Conservation (phyloP, 1,140 invertebrate genomes). For the Pemphigus obesinymphae region DNA sequence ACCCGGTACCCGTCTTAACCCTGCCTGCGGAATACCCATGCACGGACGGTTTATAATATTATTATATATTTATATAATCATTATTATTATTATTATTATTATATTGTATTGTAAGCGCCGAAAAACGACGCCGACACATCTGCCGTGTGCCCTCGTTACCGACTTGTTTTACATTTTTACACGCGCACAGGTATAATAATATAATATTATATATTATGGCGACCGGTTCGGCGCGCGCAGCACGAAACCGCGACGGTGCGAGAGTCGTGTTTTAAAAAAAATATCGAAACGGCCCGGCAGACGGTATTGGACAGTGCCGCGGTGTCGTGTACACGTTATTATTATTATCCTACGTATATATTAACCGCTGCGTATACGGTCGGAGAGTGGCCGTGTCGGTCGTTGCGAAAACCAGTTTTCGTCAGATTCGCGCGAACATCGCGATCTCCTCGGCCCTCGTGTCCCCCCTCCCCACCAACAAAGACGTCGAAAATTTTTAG, state of each 20-base stretch:
- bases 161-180: not conserved
- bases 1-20: not conserved
- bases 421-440: not conserved
- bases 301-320: too few relatives aligned
- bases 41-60: not conserved
- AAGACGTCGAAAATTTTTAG: too few relatives aligned
- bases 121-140: not conserved
- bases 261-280: too few relatives aligned
- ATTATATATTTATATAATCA: not conserved
- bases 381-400: not conserved
- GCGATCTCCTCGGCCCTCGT: not conserved
- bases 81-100: not conserved
- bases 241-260: not conserved
- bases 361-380: not conserved
- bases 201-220: not conserved
- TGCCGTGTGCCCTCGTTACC: not conserved
- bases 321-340: too few relatives aligned
- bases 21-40: not conserved
- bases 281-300: too few relatives aligned
- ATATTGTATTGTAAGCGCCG: not conserved
- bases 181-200: not conserved
- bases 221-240: not conserved
- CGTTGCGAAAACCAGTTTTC: conserved; percentile 6
- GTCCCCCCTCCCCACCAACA: not conserved
- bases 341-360: not conserved